Percentiles rank a stretch among this genome's conserved stretches.
phyloP scores from a whole-genome alignment of 2,797 vertebrate genomes.

The Eospalax fontanierii region DNA sequence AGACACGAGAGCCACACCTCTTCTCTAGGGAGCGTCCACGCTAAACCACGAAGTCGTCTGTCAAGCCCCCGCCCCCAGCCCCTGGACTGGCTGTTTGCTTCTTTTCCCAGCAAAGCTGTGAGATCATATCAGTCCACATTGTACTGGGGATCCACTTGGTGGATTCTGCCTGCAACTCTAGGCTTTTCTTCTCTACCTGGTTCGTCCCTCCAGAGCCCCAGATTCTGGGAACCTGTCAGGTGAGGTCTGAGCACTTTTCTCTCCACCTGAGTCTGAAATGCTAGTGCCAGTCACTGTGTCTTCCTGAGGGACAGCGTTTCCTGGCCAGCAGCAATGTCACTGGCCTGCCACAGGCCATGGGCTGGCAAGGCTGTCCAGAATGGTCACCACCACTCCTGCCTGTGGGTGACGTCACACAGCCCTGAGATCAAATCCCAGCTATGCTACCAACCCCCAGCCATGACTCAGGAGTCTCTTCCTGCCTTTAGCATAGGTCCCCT shows the following conservation, averaged over 20 bases:
- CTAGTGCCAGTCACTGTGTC: fast-evolving
- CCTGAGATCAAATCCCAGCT: not conserved
- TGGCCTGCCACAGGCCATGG: too few relatives aligned
- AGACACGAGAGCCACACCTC: too few relatives aligned
- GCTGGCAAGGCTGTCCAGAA: not conserved
- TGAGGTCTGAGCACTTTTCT: not conserved
- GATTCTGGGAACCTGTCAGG: not conserved
- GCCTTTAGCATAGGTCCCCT: too few relatives aligned
- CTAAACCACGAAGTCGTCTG: too few relatives aligned
- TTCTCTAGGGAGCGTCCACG: too few relatives aligned
- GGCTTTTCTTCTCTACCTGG: not conserved
- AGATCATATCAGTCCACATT: too few relatives aligned
- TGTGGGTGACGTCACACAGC: not conserved
- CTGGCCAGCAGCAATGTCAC: not conserved
- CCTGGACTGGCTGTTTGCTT: too few relatives aligned
- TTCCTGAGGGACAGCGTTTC: not conserved
- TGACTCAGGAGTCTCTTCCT: not conserved
- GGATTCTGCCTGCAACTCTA: not conserved
- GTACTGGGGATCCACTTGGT: too few relatives aligned
- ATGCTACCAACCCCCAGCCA: not conserved
- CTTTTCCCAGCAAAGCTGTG: too few relatives aligned
- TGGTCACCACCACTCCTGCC: too few relatives aligned
- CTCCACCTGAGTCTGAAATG: not conserved
- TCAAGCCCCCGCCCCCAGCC: too few relatives aligned
- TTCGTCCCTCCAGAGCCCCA: not conserved